A percentile compares a stretch with the other conserved stretches of the same genome.
These are phyloP conservation scores for Autographa gamma DNA, from an alignment of 2,888 invertebrate species.

Conservation along the genomic window DNA sequence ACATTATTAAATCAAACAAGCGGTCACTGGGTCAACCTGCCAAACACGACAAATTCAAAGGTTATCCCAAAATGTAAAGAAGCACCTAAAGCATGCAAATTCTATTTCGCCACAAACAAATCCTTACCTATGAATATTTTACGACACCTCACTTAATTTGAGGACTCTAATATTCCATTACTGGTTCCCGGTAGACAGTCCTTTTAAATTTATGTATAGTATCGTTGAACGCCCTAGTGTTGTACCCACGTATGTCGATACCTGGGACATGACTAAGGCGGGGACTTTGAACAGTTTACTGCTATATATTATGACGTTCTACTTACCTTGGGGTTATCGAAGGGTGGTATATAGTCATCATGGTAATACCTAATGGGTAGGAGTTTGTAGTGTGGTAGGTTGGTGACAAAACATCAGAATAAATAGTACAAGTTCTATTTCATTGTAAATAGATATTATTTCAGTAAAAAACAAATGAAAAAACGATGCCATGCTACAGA, in stretches of 20 bases:
- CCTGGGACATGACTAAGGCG: slow-evolving; percentile 68
- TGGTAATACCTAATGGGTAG: slow-evolving; percentile 8
- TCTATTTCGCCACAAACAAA: slow-evolving; percentile 8
- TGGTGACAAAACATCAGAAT: too few species aligned
- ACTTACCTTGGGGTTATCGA: slow-evolving; percentile 47
- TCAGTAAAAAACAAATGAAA: too few species aligned
- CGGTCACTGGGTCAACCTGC: neutral
- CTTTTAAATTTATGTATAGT: slow-evolving; percentile 43
- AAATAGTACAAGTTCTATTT: too few species aligned
- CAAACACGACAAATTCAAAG: neutral
- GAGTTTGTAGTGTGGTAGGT: too few species aligned
- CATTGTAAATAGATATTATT: too few species aligned
- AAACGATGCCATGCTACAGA: too few species aligned
- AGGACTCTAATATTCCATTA: slow-evolving; percentile 29
- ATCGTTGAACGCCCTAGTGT: slow-evolving; percentile 20
- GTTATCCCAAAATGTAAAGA: neutral
- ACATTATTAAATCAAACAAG: neutral
- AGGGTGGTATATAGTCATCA: slow-evolving; percentile 15
- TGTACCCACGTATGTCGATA: slow-evolving; percentile 41
- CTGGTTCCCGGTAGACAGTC: slow-evolving; percentile 15
- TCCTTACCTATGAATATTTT: slow-evolving; percentile 21
- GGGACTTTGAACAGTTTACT: slow-evolving; percentile 48
- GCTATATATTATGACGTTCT: slow-evolving; percentile 64
- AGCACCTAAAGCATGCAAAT: neutral
- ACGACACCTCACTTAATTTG: slow-evolving; percentile 14